A percentile compares a stretch with the other conserved stretches of the same genome.
These are phyloP conservation scores for Ligdia adustata DNA, from an alignment of 2,888 invertebrate genomes.

Conservation along the genomic window DNA sequence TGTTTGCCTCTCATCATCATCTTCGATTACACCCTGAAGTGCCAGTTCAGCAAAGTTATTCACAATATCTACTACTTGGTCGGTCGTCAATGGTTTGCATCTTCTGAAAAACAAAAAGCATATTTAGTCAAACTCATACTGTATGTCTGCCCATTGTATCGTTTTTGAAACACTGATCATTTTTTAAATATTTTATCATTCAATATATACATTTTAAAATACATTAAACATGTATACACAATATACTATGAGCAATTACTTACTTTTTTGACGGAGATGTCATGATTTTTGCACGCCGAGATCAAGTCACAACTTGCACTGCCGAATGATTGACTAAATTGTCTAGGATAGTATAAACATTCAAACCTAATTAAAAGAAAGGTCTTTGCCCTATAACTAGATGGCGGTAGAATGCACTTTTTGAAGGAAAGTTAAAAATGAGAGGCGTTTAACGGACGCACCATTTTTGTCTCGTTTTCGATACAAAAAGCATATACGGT, in stretches of 20 bases:
- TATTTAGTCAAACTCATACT: too few relatives aligned
- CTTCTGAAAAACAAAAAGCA: neutral
- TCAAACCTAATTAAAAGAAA: constrained; percentile 1
- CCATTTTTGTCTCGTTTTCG: too few relatives aligned
- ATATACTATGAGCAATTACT: too few relatives aligned
- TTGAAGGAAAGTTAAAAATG: too few relatives aligned
- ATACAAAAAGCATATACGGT: too few relatives aligned
- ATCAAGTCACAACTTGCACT: constrained; percentile 6
- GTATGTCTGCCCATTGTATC: neutral
- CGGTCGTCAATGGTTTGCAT: constrained; percentile 2
- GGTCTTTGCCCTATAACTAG: neutral
- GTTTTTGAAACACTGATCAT: constrained; percentile 6
- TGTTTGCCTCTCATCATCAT: neutral
- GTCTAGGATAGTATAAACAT: constrained; percentile 1
- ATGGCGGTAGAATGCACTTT: too few relatives aligned
- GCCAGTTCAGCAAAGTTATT: constrained; percentile 8
- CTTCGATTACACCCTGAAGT: neutral
- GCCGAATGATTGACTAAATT: neutral
- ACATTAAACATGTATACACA: too few relatives aligned
- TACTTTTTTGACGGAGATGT: too few relatives aligned
- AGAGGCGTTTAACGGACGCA: too few relatives aligned
- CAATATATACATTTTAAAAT: too few relatives aligned
- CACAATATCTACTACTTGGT: constrained; percentile 2
- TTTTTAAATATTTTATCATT: neutral
- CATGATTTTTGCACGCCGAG: constrained; percentile 5